Base-by-base conservation (phyloP, 2,888 invertebrate genomes). In the Torymus texanus region DNA sequence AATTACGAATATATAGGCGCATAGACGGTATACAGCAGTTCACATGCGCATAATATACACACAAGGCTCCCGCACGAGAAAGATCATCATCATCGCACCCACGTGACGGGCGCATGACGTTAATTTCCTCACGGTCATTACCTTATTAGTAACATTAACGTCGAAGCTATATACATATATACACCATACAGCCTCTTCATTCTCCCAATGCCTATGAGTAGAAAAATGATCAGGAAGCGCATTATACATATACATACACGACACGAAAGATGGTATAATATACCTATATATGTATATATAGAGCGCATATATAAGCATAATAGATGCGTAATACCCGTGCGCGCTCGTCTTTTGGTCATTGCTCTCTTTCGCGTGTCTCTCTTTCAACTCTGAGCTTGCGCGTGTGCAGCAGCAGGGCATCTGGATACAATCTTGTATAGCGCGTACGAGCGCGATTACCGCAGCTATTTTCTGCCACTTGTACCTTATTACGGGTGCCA, bases 391-490 rank as follows among this genome's bases (percentile, higher is more conserved):
- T 21, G 18, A 24, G 10, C 29, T 14, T 12, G 41, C 10, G 51
- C 56, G 8, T 24, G 67, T 13, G 24, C 55, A 62, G 41, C 41
- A 41, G 41, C 8, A 41, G 41, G 14, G 18, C 76, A 80, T 80
- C 80, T 80, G 77, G 74, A 80, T 80, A 81, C 78, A 80, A 79
- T 81, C 75, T 81, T 76, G 76, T 50, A 51, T 41, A 56, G 71
- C 11, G 50, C 73, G 24, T 10, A 8, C 29, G 14, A 86, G 86
- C 85, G 86, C 86, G 87, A 89, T 89, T 89, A 90, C 89, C 10
- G n/a, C n/a, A 85, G 87, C 90, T 90, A 90, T 90, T 90, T 90
- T 90, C 86, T 90, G 85, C 90, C 90, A 90, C 90, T 90, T 90
- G 88, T 89, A 90, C 89, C 89, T 89, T 73, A 81, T 81, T 81